phyloP scores from a whole-genome alignment of 2,888 invertebrate species.

The Nomada fabriciana region DNA sequence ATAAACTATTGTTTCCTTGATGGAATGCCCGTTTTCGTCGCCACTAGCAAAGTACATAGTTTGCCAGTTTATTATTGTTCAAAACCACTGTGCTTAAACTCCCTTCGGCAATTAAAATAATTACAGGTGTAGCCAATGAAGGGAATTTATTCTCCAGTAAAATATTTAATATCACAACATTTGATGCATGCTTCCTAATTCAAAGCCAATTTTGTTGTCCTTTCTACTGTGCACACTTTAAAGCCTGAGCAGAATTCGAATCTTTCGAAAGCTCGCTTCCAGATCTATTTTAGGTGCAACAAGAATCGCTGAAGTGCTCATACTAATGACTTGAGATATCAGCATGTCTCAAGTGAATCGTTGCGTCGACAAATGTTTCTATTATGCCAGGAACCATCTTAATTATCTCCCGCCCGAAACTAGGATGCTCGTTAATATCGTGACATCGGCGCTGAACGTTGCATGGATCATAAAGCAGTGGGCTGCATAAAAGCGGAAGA shows the following conservation, averaged over 20 bases:
- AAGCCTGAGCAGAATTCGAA: too few relatives aligned
- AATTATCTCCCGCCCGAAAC: slow-evolving; percentile 12
- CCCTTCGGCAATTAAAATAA: too few relatives aligned
- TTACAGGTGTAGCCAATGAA: too few relatives aligned
- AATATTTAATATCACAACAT: too few relatives aligned
- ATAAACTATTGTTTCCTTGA: slow-evolving; percentile 43
- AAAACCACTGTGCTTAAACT: too few relatives aligned
- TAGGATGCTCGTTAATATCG: slow-evolving; percentile 10
- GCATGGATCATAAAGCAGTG: slow-evolving; percentile 49
- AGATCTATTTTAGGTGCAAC: too few relatives aligned
- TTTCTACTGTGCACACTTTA: too few relatives aligned
- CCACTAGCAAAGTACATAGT: neutral
- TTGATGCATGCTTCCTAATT: too few relatives aligned
- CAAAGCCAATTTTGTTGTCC: too few relatives aligned
- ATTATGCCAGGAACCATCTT: neutral
- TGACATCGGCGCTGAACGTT: slow-evolving; percentile 9
- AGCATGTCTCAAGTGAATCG: neutral
- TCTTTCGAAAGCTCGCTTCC: too few relatives aligned
- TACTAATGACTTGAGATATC: neutral
- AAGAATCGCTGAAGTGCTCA: neutral
- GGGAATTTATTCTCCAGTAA: too few relatives aligned
- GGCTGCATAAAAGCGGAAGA: slow-evolving; percentile 12
- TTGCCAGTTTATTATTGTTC: neutral
- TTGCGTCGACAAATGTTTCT: neutral
- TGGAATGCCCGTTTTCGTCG: slow-evolving; percentile 12